Base-by-base conservation (phyloP, 2,888 invertebrate species). In the Cataglyphis altisquamis region DNA sequence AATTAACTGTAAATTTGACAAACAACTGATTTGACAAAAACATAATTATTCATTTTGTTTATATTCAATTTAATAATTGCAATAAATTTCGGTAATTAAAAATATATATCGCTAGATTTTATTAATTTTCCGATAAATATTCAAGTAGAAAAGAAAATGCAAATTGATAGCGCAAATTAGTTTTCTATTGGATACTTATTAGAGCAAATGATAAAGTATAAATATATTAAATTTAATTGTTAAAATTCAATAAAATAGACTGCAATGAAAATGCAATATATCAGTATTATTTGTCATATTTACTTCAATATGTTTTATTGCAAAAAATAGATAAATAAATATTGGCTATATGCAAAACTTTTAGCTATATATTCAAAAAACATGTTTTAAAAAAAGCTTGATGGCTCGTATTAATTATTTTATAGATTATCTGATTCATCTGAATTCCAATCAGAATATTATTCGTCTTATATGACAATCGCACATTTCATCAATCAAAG, bases 1-100 rank as follows among this genome's bases (percentile, higher is more conserved):
- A 67, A 67, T 67, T 29, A 57, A 77, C 3, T 4, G 78, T n/a
- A 78, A 70, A 45, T 48, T 25, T 4, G 21, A 72, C 25, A 48
- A 48, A 70, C 4, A 60, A 15, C 21, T 60, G 18, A 70, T 78
- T 25, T 18, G 12, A 45, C 2, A 70, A 6, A 25, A 21, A 45
- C 12, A n/a, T 68, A 45, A 67, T 77, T 72, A 60, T 12, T 57
- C 41, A 8, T 36, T 45, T 41, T n/a, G 32, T 68, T 52, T 52
- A n/a, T n/a, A 48, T 10, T 21, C 0, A 29, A 39, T 21, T 70
- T 25, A n/a, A 60, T 36, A 41, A 62, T 48, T 72, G 12, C 12
- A 21, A 48, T 72, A n/a, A 60, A n/a, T 25, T 21, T 57, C 15
- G 5, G 5, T 60, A 60, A 78, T 77, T 68, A 57, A 60, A 15